Percentiles rank a stretch among this genome's conserved stretches.
phyloP scores from a whole-genome alignment of 2,113 vertebrate species.

The Pygoscelis adeliae region DNA sequence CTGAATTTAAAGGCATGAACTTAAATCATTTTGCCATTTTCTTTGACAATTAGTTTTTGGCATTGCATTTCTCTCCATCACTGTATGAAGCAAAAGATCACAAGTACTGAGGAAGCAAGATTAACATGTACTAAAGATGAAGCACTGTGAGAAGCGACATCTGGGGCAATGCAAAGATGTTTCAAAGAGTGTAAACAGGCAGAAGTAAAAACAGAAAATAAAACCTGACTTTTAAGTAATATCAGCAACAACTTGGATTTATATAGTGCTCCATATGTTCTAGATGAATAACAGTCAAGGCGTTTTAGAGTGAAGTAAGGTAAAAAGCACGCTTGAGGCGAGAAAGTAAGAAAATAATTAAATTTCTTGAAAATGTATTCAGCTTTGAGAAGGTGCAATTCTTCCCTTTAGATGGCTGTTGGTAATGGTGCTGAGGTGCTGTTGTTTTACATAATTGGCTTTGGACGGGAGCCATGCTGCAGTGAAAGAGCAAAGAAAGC shows the following conservation, averaged over 20 bases:
- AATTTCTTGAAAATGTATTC: conserved; percentile 68
- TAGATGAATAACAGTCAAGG: conserved; percentile 57
- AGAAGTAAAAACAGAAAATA: conserved; percentile 73
- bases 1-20: conserved; percentile 64
- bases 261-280: conserved; percentile 72
- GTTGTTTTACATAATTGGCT: conserved; percentile 72
- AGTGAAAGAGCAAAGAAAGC: conserved; percentile 58
- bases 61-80: conserved; percentile 29
- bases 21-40: conserved; percentile 72
- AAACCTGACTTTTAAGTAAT: conserved; percentile 76
- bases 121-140: conserved; percentile 36
- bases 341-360: conserved; percentile 62
- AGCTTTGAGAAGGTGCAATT: conserved; percentile 63
- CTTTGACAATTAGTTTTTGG: conserved; percentile 69
- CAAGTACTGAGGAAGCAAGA: conserved; percentile 13
- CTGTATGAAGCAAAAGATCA: conserved; percentile 3
- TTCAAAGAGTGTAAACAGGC: conserved; percentile 65
- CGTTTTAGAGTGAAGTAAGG: conserved; percentile 57
- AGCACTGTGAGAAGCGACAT: conserved; percentile 15
- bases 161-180: conserved; percentile 53
- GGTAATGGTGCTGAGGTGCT: conserved; percentile 46
- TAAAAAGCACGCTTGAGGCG: conserved; percentile 25
- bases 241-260: conserved; percentile 75
- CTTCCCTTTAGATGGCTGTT: conserved; percentile 56
- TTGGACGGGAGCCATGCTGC: conserved; percentile 63